Base-by-base conservation (phyloP, 2,888 invertebrate species). In the Drepana falcataria region DNA sequence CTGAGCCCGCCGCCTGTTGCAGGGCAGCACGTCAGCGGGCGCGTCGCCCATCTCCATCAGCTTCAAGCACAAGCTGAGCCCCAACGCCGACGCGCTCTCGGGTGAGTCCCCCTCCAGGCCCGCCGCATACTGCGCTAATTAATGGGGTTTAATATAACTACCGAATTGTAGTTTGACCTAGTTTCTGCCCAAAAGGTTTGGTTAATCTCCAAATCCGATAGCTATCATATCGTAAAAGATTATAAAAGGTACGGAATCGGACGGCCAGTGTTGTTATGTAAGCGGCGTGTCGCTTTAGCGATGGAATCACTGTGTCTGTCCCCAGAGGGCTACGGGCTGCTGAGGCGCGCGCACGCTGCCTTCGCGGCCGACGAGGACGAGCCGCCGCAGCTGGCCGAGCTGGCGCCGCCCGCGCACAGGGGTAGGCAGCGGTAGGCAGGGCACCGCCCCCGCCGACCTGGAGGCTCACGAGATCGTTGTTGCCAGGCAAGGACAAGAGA, bases 41-140 rank as follows among this genome's bases (percentile, higher is more conserved):
- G 74, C 72, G 61, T 85, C 87, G 40, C 86, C 87, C 55, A 77
- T 88, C 77, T 79, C 79, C 57, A 85, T 88, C 74, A 86, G 84
- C 73, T 85, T 88, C 77, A 81, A 64, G 57, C 68, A 69, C 60
- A 70, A 68, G 64, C 64, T 68, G 63, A 72, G 69, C 64, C 74
- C 77, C 51, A n/a, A 66, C 53, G 59, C 67, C 34, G 68, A 71
- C 63, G 65, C 73, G 48, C 72, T 71, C 52, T 61, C 49, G 54
- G 66, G 77, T 75, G 34, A 65, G 67, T 55, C 40, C 51, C 35
- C 53, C 4, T 9, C 1, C n/a, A 35, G 48, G 4, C 40, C 4
- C 37, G 5, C 3, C 37, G 5, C 37, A 37, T 37, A n/a, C n/a
- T n/a, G n/a, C n/a, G n/a, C n/a, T n/a, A n/a, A n/a, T n/a, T n/a